These are phyloP conservation scores for Scomber scombrus DNA, from an alignment of 2,113 vertebrate species.

Conservation along the genomic window DNA sequence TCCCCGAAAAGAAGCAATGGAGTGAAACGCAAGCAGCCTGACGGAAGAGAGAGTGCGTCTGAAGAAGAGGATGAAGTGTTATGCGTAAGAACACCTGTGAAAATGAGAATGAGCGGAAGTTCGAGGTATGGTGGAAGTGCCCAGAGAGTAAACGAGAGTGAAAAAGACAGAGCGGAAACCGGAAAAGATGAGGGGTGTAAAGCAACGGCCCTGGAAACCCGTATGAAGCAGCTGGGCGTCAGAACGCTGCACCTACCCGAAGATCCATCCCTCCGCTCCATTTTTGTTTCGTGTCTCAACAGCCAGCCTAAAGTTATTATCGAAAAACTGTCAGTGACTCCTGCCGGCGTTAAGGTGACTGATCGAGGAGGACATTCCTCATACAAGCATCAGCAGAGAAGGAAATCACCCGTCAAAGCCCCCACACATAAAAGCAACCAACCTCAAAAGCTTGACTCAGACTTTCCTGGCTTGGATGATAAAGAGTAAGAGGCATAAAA, in stretches of 20 bases:
- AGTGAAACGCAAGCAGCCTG: constrained; percentile 49
- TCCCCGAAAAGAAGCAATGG: constrained; percentile 1
- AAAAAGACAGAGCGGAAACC: neutral
- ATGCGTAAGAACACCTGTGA: neutral
- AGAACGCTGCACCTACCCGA: constrained; percentile 30
- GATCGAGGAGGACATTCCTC: neutral
- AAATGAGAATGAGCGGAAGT: neutral
- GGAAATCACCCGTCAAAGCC: neutral
- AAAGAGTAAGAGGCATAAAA: constrained; percentile 80
- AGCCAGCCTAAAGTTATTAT: constrained; percentile 67
- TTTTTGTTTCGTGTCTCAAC: constrained; percentile 31
- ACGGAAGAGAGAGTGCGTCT: constrained; percentile 9
- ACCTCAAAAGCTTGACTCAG: constrained; percentile 8
- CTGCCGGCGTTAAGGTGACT: fast-evolving
- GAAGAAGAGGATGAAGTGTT: constrained; percentile 27
- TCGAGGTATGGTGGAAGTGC: too few species aligned
- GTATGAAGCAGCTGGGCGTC: constrained; percentile 12
- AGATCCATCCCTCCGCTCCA: constrained; percentile 27
- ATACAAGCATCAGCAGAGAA: neutral
- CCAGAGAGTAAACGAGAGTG: neutral
- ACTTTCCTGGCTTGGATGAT: constrained; percentile 41
- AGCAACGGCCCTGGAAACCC: neutral
- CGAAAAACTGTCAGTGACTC: constrained; percentile 35
- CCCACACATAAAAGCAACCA: neutral
- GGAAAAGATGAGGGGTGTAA: neutral